A percentile compares a stretch with the other conserved stretches of the same genome.
These are phyloP conservation scores for Malthinus seriepunctatus DNA, from an alignment of 2,888 invertebrate genomes.

Conservation along the genomic window DNA sequence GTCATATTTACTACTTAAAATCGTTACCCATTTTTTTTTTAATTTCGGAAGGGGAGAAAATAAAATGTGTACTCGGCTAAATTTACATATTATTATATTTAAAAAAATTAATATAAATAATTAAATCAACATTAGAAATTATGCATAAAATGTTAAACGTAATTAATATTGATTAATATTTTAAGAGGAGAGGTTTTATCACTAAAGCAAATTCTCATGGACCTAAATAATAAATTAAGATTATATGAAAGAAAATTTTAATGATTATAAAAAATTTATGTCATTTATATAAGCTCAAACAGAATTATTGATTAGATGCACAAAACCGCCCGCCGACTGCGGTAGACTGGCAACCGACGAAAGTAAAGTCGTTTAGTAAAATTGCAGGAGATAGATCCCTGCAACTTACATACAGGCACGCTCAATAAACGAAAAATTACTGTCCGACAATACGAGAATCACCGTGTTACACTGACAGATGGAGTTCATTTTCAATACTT, in stretches of 20 bases:
- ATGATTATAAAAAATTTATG: conserved; percentile 41
- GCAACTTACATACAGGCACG: conserved; percentile 10
- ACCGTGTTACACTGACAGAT: conserved; percentile 15
- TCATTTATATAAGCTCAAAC: conserved; percentile 41
- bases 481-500: conserved; percentile 13
- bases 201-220: no score
- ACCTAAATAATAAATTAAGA: background rate
- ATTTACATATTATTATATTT: no score
- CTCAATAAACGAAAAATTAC: conserved; percentile 14
- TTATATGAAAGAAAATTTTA: conserved; percentile 11
- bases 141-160: no score
- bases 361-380: conserved; percentile 8
- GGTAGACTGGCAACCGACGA: conserved; percentile 2
- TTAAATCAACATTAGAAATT: no score
- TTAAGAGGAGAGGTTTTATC: no score
- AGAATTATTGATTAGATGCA: conserved; percentile 44
- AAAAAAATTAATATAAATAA: no score
- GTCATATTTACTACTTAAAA: no score
- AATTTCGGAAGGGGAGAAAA: no score
- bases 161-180: no score
- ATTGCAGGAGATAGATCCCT: conserved; percentile 24
- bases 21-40: no score
- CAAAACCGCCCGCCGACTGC: conserved; percentile 16
- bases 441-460: conserved; percentile 4
- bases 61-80: no score